These are phyloP conservation scores for Eupleurogrammus muticus DNA, from an alignment of 2,797 vertebrate genomes.

Conservation along the genomic window DNA sequence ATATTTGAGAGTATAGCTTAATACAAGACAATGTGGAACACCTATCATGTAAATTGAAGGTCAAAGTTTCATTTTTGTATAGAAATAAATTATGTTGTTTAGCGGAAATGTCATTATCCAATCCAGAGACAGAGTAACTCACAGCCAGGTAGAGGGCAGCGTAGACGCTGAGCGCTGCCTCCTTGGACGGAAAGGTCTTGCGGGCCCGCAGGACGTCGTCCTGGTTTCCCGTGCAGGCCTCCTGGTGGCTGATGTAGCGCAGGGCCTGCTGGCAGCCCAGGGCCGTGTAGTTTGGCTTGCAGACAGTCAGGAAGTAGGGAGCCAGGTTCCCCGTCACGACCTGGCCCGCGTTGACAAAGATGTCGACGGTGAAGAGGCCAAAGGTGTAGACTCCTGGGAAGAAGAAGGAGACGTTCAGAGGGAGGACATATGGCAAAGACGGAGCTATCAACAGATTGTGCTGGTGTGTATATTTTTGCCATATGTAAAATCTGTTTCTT, in stretches of 20 bases:
- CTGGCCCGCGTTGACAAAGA: conserved; percentile 98
- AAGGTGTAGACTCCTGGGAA: conserved; percentile 94
- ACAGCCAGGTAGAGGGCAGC: conserved; percentile 96
- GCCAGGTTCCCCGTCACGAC: conserved; percentile 97
- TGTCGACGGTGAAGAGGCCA: conserved; percentile 97
- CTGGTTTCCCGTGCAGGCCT: conserved; percentile 95
- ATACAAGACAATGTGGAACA: too few relatives aligned
- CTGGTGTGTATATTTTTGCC: background rate
- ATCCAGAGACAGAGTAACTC: conserved; percentile 75
- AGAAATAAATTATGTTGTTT: too few relatives aligned
- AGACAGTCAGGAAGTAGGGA: conserved; percentile 97
- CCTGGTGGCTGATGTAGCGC: conserved; percentile 95
- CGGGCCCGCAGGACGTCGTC: conserved; percentile 93
- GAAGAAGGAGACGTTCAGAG: conserved; percentile 36
- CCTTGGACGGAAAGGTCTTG: conserved; percentile 98
- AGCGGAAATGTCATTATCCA: too few relatives aligned
- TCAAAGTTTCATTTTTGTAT: too few relatives aligned
- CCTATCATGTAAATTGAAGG: too few relatives aligned
- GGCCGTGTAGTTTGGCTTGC: conserved; percentile 97
- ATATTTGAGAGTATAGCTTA: too few relatives aligned
- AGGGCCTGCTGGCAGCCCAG: conserved; percentile 95
- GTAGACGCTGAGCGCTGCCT: conserved; percentile 95
- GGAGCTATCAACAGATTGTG: background rate
- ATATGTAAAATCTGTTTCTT: too few relatives aligned
- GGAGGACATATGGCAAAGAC: background rate